Evolutionary conservation across 2,888 invertebrate species (phyloP), one percentile per base, ranked within the genome.

Genomic region (Amphimallon solstitiale): DNA sequence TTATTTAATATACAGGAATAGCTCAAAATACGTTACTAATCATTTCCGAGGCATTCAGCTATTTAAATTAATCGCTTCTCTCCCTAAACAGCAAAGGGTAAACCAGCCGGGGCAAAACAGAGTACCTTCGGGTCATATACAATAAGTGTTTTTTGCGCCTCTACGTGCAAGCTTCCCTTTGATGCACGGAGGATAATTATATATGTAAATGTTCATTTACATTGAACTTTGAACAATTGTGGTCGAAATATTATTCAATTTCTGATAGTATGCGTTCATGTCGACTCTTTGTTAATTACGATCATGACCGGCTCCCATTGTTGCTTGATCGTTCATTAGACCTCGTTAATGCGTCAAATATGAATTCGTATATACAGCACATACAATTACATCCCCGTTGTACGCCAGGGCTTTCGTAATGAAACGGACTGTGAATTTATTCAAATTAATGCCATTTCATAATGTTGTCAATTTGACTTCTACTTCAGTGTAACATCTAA

Each of bases 191-290:
- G 74, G 68, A 73, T 80, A 80, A 80, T 81, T 81, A 80, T 80
- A 72, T 80, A 81, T 81, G 81, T 73, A 80, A 80, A 81, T 80
- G 76, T 73, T 75, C 74, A 80, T 79, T 80, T 80, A 74, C 79
- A 78, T 77, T 78, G 79, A 80, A 81, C 80, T 80, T 80, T 80
- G 80, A 81, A 80, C 80, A 78, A 79, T 79, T 70, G 70, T 66
- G 67, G 63, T 77, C 68, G 71, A 71, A 71, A 67, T 63, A 65
- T 67, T 64, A 67, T 67, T 65, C 60, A 64, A 54, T 61, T 59
- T 59, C 40, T 49, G 56, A 52, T 49, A 48, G 43, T 29, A 52
- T 12, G 56, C 56, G 38, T 74, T 72, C 56, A 61, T 66, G 63
- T 72, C 71, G 74, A 75, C 75, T 75, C 78, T 80, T 80, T 78